These are phyloP conservation scores for Myotis brandtii DNA, from an alignment of 2,113 vertebrate genomes.

Conservation along the genomic window DNA sequence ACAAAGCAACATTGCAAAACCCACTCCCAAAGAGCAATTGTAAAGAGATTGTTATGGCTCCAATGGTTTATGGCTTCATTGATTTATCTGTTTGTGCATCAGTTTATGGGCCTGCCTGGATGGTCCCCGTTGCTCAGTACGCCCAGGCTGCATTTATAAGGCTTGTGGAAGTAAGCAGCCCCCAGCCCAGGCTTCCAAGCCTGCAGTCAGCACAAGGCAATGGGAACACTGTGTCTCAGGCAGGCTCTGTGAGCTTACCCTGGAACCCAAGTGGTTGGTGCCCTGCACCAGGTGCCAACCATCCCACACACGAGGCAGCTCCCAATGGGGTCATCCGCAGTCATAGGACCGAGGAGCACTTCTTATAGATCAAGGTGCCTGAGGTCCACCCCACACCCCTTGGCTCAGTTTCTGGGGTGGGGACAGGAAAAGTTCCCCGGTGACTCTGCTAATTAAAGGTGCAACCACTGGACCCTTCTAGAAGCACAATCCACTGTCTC, in stretches of 20 bases:
- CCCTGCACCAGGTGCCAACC: background rate
- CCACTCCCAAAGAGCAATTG: conserved; percentile 30
- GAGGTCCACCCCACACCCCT: background rate
- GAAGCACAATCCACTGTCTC: background rate
- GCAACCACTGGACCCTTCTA: background rate
- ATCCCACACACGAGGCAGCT: background rate
- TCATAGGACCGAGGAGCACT: too few species aligned
- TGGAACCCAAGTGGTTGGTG: background rate
- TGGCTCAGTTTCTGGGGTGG: background rate
- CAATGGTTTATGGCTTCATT: background rate
- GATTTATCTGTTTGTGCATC: conserved; percentile 46
- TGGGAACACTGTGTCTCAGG: background rate
- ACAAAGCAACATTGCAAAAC: conserved; percentile 42
- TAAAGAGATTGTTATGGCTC: background rate
- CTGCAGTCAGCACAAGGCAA: background rate
- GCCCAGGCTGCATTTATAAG: background rate
- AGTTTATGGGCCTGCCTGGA: conserved; percentile 3
- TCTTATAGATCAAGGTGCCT: background rate
- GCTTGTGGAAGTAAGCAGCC: background rate
- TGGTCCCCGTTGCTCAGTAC: background rate
- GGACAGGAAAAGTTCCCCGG: background rate
- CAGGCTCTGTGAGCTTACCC: background rate
- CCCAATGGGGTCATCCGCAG: background rate
- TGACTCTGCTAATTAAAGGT: background rate
- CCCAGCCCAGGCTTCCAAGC: background rate